These are phyloP conservation scores for Globodera ellingtonae DNA, from an alignment of 1,140 invertebrate genomes.

Conservation along the genomic window DNA sequence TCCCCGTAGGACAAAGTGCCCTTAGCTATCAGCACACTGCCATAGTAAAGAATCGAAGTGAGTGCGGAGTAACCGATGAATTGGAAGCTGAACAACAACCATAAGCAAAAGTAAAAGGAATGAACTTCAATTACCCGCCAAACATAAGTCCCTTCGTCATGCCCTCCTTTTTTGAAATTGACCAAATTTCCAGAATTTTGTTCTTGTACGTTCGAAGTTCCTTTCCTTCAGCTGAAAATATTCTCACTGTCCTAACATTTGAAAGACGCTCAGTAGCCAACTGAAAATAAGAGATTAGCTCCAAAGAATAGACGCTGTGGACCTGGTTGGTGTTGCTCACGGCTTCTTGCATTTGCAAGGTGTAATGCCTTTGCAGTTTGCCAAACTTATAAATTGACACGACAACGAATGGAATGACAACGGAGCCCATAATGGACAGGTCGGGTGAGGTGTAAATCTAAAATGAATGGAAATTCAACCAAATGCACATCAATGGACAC, in stretches of 20 bases:
- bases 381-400: constrained; percentile 85
- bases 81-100: constrained; percentile 75
- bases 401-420: constrained; percentile 85
- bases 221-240: constrained; percentile 81
- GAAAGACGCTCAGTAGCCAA: constrained; percentile 86
- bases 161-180: constrained; percentile 83
- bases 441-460: constrained; percentile 81
- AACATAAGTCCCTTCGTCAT: constrained; percentile 85
- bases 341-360: constrained; percentile 78
- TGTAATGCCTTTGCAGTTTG: constrained; percentile 81
- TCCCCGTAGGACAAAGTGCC: constrained; percentile 80
- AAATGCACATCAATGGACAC: background rate
- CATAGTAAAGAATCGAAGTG: constrained; percentile 88
- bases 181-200: constrained; percentile 77
- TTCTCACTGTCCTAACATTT: constrained; percentile 90
- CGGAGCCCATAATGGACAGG: constrained; percentile 80
- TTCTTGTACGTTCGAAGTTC: constrained; percentile 76
- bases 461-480: background rate
- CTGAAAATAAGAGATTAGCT: constrained; percentile 51
- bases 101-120: background rate
- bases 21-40: constrained; percentile 82
- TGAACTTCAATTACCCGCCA: constrained; percentile 75
- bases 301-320: background rate
- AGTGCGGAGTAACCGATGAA: constrained; percentile 88
- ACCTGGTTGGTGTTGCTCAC: constrained; percentile 65